phyloP scores from a whole-genome alignment of 1,140 invertebrate genomes.

The Orchesella cincta region DNA sequence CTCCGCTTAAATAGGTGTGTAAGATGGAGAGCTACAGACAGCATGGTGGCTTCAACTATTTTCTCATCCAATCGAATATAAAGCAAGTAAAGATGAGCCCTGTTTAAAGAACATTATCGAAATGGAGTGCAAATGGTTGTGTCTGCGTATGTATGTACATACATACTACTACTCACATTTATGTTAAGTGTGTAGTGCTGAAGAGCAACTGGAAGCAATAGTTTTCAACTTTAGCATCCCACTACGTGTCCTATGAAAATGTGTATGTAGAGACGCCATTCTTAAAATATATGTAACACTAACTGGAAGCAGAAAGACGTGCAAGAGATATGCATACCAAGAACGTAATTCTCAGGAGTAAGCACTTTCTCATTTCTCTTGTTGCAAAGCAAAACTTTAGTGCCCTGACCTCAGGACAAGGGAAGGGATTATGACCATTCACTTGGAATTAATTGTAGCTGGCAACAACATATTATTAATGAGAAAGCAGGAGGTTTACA shows the following conservation, averaged over 20 bases:
- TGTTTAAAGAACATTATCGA: background rate
- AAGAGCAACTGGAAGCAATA: too few species aligned
- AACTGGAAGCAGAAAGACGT: background rate
- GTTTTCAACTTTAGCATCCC: background rate
- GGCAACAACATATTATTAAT: background rate
- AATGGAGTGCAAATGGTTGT: background rate
- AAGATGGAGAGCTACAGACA: too few species aligned
- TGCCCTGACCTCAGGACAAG: conserved; percentile 1
- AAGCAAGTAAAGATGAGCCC: background rate
- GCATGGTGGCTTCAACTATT: background rate
- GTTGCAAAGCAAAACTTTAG: too few species aligned
- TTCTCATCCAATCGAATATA: background rate
- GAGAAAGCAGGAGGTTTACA: background rate
- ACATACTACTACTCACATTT: background rate
- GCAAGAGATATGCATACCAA: too few species aligned
- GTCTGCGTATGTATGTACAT: background rate
- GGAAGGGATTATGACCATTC: conserved; percentile 2
- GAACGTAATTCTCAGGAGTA: too few species aligned
- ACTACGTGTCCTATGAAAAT: background rate
- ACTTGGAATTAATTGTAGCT: background rate
- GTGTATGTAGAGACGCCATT: background rate
- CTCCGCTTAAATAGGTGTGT: too few species aligned
- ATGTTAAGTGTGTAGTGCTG: too few species aligned
- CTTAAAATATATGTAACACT: background rate
- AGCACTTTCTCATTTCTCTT: too few species aligned